Evolutionary conservation across 2,888 invertebrate species (phyloP).

Genomic region (Lochmaea crataegi): DNA sequence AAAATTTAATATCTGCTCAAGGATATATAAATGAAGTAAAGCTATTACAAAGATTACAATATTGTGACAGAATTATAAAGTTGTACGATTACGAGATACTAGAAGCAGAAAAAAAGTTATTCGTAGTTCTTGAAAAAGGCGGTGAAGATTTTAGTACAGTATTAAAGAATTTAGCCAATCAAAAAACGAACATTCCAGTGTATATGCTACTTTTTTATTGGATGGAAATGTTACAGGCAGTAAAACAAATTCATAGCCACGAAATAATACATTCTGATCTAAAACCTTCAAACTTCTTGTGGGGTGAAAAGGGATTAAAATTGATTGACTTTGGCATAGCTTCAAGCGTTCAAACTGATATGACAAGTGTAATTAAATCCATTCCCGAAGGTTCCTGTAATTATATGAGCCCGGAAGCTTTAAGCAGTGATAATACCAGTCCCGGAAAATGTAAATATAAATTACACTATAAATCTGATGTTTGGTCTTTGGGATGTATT

Average conservation of each 20-base stretch:
- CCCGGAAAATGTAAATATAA: constrained; percentile 66
- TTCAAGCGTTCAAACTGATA: constrained; percentile 85
- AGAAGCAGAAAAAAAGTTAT: constrained; percentile 73
- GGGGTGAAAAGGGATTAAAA: constrained; percentile 87
- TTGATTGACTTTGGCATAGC: constrained; percentile 98
- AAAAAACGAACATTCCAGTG: constrained; percentile 71
- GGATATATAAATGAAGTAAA: constrained; percentile 92
- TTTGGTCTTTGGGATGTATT: constrained; percentile 98
- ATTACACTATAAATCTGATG: constrained; percentile 88
- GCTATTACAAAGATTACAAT: constrained; percentile 82
- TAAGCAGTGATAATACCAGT: constrained; percentile 72
- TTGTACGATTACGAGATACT: constrained; percentile 86
- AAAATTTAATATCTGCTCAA: constrained; percentile 77
- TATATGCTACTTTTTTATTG: constrained; percentile 88
- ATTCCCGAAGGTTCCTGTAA: constrained; percentile 90
- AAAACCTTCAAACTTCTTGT: constrained; percentile 96
- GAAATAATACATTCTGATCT: constrained; percentile 96
- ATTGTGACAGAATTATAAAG: constrained; percentile 83
- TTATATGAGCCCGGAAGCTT: constrained; percentile 96
- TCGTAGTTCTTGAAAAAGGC: constrained; percentile 93
- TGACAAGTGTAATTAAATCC: constrained; percentile 88
- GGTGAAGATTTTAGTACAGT: constrained; percentile 88
- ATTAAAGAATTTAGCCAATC: constrained; percentile 68
- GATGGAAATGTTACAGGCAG: constrained; percentile 93
- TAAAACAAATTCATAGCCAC: constrained; percentile 82